These are phyloP conservation scores for Prunella strophiata DNA, from an alignment of 2,797 vertebrate species.

Conservation along the genomic window DNA sequence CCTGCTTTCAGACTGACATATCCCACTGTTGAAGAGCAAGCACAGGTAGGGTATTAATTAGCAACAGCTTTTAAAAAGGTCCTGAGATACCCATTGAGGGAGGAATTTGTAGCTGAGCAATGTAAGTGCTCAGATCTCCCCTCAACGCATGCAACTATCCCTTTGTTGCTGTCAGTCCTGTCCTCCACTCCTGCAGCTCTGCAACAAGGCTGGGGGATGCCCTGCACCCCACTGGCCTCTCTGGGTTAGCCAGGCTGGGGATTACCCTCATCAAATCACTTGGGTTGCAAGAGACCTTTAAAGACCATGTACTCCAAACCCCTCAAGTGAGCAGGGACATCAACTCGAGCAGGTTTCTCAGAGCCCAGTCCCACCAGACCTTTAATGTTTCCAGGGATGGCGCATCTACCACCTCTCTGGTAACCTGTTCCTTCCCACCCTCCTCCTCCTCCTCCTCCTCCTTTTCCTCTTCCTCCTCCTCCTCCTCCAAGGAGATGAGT, in stretches of 20 bases:
- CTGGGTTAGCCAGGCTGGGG: not conserved
- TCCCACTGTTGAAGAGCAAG: not conserved
- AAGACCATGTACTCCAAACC: not conserved
- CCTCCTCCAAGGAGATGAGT: not conserved
- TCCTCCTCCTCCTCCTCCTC: not conserved
- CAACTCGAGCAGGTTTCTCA: not conserved
- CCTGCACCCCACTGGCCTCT: not conserved
- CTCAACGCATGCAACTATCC: not conserved
- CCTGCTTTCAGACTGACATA: not conserved
- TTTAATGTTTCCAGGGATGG: not conserved
- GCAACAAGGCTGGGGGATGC: fast-evolving
- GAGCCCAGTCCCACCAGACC: not conserved
- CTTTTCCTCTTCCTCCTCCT: not conserved
- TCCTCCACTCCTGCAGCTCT: not conserved
- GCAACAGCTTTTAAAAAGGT: not conserved
- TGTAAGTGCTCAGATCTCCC: not conserved
- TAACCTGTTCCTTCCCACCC: not conserved
- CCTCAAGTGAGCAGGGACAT: not conserved
- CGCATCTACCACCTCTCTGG: not conserved
- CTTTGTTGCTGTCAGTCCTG: not conserved
- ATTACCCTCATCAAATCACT: not conserved
- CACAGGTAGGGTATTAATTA: not conserved
- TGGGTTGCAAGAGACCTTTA: not conserved
- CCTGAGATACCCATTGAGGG: not conserved
- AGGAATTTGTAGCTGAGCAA: not conserved